These are phyloP conservation scores for Antheraea assamensis DNA, from an alignment of 2,888 invertebrate species.

Conservation along the genomic window DNA sequence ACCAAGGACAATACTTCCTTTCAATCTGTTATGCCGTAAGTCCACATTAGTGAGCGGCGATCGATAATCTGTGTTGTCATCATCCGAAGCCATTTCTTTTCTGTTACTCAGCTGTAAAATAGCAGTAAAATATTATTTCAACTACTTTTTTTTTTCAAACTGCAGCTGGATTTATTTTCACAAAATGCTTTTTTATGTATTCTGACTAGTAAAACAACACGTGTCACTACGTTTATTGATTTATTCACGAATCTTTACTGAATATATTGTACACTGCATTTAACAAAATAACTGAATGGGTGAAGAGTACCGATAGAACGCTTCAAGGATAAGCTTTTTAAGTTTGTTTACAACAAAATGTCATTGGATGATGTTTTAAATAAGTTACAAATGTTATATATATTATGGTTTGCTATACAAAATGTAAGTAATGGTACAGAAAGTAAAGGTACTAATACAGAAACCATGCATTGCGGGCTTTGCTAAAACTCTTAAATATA, in stretches of 20 bases:
- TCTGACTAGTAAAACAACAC: too few relatives aligned
- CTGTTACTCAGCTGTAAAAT: slow-evolving; percentile 51
- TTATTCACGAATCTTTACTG: too few relatives aligned
- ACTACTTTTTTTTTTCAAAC: neutral
- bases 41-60: slow-evolving; percentile 87
- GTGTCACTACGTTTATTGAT: too few relatives aligned
- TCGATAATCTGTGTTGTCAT: slow-evolving; percentile 66
- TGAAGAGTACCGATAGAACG: neutral
- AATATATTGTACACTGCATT: too few relatives aligned
- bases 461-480: neutral
- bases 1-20: slow-evolving; percentile 92
- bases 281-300: neutral
- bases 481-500: neutral
- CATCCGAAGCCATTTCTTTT: slow-evolving; percentile 63
- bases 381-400: neutral
- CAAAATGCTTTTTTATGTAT: neutral
- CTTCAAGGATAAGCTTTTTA: neutral
- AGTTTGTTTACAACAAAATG: neutral
- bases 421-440: neutral
- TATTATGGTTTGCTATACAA: neutral
- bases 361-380: neutral
- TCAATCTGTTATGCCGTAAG: slow-evolving; percentile 88
- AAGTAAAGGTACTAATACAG: neutral
- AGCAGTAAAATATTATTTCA: neutral
- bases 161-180: neutral